Percentiles rank a stretch among this genome's conserved stretches.
These are phyloP conservation scores for Leptodactylus fallax DNA, from an alignment of 2,797 vertebrate species.

Conservation along the genomic window DNA sequence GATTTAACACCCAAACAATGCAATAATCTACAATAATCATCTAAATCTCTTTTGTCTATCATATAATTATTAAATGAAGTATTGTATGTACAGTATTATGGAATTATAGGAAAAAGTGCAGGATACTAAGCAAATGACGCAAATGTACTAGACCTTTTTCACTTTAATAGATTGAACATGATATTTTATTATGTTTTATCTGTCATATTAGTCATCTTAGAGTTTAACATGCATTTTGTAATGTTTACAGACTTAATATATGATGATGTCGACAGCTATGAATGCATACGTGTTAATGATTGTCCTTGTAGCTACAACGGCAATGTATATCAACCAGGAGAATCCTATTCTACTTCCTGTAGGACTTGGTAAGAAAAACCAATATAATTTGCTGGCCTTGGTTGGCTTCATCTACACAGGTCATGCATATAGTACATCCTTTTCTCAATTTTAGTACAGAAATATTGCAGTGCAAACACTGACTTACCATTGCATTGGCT, in stretches of 20 bases:
- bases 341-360: constrained; percentile 74
- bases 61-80: no score
- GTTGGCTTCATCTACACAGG: background rate
- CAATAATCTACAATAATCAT: no score
- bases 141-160: no score
- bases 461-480: background rate
- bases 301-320: constrained; percentile 77
- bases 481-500: background rate
- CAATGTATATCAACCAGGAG: constrained; percentile 71
- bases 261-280: constrained; percentile 74
- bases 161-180: background rate
- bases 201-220: background rate
- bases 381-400: background rate
- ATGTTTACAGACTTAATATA: constrained; percentile 73
- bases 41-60: no score
- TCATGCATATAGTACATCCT: background rate
- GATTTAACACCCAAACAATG: no score
- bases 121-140: no score
- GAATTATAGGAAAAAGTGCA: no score
- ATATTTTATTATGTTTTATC: background rate
- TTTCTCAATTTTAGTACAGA: background rate
- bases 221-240: background rate
- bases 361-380: constrained; percentile 73
- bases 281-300: constrained; percentile 71
- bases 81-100: no score